A percentile compares a stretch with the other conserved stretches of the same genome.
Evolutionary conservation across 1,140 invertebrate genomes (phyloP).

Genomic region (Halictus rubicundus): DNA sequence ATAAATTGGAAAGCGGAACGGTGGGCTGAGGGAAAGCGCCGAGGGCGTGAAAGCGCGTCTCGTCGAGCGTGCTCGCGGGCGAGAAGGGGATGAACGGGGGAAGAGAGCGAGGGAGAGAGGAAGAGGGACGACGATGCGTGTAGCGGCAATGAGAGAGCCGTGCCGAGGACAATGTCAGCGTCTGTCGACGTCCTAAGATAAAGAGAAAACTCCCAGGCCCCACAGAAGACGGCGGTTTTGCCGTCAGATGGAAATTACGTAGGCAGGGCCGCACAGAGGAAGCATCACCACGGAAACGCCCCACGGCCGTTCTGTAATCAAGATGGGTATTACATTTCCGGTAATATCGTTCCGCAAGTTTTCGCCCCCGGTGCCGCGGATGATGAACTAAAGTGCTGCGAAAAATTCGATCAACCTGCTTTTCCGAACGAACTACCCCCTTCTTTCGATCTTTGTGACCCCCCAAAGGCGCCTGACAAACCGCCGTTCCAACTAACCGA

Average conservation of each 20-base stretch:
- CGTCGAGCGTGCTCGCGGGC: background rate
- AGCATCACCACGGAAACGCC: conserved; percentile 48
- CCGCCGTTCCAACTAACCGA: no score
- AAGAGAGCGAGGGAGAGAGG: background rate
- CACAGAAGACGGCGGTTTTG: conserved; percentile 32
- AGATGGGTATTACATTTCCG: conserved; percentile 51
- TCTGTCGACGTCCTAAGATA: conserved; percentile 31
- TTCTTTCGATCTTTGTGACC: background rate
- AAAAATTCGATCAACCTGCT: conserved; percentile 48
- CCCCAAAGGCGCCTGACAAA: no score
- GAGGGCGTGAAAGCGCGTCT: conserved; percentile 33
- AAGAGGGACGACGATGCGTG: background rate
- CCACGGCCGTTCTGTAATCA: conserved; percentile 44
- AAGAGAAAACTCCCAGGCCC: conserved; percentile 35
- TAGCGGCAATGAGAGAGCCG: conserved; percentile 1
- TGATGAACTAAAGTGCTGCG: conserved; percentile 40
- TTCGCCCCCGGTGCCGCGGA: conserved; percentile 28
- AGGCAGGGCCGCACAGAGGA: conserved; percentile 38
- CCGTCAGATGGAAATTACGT: conserved; percentile 42
- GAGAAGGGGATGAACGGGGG: conserved; percentile 19
- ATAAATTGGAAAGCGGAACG: conserved; percentile 55
- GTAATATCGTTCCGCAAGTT: conserved; percentile 42
- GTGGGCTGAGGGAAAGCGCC: conserved; percentile 10
- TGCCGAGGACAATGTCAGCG: conserved; percentile 20
- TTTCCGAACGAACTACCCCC: conserved; percentile 18